Conservation (phyloP, 2,888 invertebrate genomes). For the Drosophila siamana region DNA sequence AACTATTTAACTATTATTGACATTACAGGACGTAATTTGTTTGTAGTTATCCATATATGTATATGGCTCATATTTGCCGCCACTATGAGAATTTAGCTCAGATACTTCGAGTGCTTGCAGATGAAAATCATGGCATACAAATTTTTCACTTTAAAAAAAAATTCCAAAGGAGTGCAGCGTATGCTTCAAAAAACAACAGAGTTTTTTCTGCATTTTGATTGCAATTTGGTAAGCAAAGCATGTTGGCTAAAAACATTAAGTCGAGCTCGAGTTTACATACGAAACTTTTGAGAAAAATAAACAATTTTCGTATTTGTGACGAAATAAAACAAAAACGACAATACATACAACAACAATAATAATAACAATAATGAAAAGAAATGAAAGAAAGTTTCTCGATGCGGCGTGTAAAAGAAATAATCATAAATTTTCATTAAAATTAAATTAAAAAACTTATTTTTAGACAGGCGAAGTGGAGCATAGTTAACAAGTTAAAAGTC, state of each 20-base stretch:
- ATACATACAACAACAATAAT: neutral
- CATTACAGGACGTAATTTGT: too few relatives aligned
- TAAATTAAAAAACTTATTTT: slow-evolving; percentile 78
- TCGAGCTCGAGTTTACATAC: slow-evolving; percentile 29
- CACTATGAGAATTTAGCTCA: too few relatives aligned
- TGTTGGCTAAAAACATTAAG: slow-evolving; percentile 54
- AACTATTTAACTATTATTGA: too few relatives aligned
- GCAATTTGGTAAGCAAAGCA: slow-evolving; percentile 38
- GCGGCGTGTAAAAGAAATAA: slow-evolving; percentile 76
- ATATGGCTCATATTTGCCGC: too few relatives aligned
- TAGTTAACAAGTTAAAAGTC: slow-evolving; percentile 84
- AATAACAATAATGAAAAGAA: slow-evolving; percentile 8
- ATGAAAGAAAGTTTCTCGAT: slow-evolving; percentile 28
- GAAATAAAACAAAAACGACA: slow-evolving; percentile 1
- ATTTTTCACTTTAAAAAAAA: neutral
- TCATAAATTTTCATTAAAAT: slow-evolving; percentile 81
- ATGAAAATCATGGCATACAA: neutral
- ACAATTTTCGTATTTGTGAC: slow-evolving; percentile 28
- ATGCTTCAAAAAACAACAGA: slow-evolving; percentile 8
- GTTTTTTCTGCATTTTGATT: slow-evolving; percentile 48
- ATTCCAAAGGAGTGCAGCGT: neutral
- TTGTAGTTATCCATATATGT: too few relatives aligned
- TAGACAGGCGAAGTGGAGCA: slow-evolving; percentile 42
- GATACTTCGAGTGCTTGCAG: too few relatives aligned
- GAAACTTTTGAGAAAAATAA: slow-evolving; percentile 66